A percentile compares a stretch with the other conserved stretches of the same genome.
phyloP scores from a whole-genome alignment of 2,113 vertebrate species.

The Leuciscus idus region DNA sequence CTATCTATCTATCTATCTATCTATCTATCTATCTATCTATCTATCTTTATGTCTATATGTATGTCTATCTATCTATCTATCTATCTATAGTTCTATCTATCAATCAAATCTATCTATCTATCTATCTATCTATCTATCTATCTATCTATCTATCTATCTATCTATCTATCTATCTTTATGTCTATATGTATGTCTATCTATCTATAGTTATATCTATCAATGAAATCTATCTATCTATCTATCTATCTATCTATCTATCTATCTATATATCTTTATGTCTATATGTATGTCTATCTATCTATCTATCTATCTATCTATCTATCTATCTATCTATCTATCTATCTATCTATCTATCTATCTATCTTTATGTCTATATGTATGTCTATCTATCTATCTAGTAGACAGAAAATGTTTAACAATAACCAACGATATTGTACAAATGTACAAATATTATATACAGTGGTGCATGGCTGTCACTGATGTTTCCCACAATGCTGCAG shows the following conservation, averaged over 20 bases:
- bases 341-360: conserved; percentile 1
- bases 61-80: too few species aligned
- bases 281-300: background rate
- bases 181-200: background rate
- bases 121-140: background rate
- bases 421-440: too few species aligned
- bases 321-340: background rate
- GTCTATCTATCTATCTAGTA: background rate
- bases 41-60: too few species aligned
- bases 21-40: background rate
- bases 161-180: background rate
- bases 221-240: background rate
- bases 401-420: too few species aligned
- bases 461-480: too few species aligned
- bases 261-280: background rate
- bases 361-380: background rate
- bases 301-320: background rate
- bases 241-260: background rate
- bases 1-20: conserved; percentile 5
- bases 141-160: background rate
- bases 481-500: too few species aligned
- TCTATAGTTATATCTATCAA: background rate
- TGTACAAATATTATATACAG: too few species aligned
- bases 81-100: background rate
- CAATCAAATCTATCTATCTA: background rate